Evolutionary conservation across 2,113 vertebrate genomes (phyloP), one percentile per base, ranked within the genome.

Genomic region (Bambusicola thoracicus): DNA sequence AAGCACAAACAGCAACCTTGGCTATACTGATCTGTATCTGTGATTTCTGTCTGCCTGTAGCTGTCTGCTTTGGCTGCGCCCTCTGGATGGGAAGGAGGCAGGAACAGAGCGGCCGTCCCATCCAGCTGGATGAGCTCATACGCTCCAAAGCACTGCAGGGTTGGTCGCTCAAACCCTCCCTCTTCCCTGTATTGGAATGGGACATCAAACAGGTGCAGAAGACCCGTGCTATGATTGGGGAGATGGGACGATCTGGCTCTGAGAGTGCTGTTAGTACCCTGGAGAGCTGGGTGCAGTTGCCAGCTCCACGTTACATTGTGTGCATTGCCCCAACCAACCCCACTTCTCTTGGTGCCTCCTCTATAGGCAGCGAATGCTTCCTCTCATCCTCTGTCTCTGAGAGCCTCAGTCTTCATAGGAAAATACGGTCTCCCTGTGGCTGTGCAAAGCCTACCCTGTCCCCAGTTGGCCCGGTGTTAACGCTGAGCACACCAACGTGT

Each of bases 291-390:
- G 22, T 72, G 19, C 1, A 1, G 46, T 34, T 65, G 32, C 17
- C 85, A 66, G 9, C 44, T 95, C 32, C 51, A 41, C 59, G 51
- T 85, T 32, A 59, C 51, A 7, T 13, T 22, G 21, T 44, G 40
- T 0, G 0, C 4, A 1, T 65, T 82, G 32, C 32, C 51, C 72
- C 61, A 19, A 55, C 70, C 25, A 73, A 20, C 19, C 75, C 25
- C 8, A 2, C 2, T 2, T 82, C 67, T 61, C 53, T 81, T 61
- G 38, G 30, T 63, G 13, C 24, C 83, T 90, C 49, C 22, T 76
- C n/a, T 77, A 36, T 40, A 62, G 36, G 20, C 1, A 4, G 11
- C 24, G 80, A 62, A 77, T 53, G 56, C 25, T 41, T 68, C 40
- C 73, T 73, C 18, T 41, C 21, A 44, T 8, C 25, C 6, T 25